Evolutionary conservation across 2,888 invertebrate genomes (phyloP), one percentile per base, ranked within the genome.

Genomic region (Drosophila quinaria): DNA sequence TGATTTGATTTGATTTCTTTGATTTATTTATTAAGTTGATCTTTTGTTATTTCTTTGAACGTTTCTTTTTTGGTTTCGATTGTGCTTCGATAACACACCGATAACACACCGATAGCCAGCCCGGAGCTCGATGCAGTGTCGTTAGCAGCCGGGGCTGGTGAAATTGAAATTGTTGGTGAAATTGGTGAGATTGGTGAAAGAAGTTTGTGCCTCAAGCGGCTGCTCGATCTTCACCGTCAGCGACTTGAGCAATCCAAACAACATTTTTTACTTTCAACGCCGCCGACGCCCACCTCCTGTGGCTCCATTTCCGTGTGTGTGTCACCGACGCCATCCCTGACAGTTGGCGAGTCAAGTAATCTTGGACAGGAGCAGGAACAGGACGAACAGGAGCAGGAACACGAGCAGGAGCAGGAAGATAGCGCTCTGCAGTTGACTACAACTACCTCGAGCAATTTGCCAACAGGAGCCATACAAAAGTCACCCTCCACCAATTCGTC

Each of bases 191-290:
- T 33, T 29, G 55, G 17, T 41, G 54, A 22, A 22, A 22, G 29
- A 31, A 13, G 82, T 67, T 74, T 89, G 74, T 83, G 86, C 78
- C 86, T 91, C 80, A 89, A 80, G 80, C 89, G 91, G 79, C 83
- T 91, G 74, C 85, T 91, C 78, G 78, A 90, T 69, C 83, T 91
- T 42, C 91, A 91, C 79, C 79, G 91, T 76, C 90, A 89, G 80
- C 91, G 92, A 54, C 90, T 90, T 78, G 90, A 90, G 78, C 88
- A 86, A 91, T 89, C 91, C 76, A 91, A 91, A 86, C 91, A 90
- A 89, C 88, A 87, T 85, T 91, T 91, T 91, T 84, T 92, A 86
- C 87, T 91, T 89, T 91, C 91, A 82, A 87, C 91, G 73, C 83
- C 92, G 76, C 86, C 91, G 60, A 88, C 91, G 67, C 90, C 91